Base-by-base conservation (phyloP, 1,140 invertebrate species). In the Pogonus chalceus region DNA sequence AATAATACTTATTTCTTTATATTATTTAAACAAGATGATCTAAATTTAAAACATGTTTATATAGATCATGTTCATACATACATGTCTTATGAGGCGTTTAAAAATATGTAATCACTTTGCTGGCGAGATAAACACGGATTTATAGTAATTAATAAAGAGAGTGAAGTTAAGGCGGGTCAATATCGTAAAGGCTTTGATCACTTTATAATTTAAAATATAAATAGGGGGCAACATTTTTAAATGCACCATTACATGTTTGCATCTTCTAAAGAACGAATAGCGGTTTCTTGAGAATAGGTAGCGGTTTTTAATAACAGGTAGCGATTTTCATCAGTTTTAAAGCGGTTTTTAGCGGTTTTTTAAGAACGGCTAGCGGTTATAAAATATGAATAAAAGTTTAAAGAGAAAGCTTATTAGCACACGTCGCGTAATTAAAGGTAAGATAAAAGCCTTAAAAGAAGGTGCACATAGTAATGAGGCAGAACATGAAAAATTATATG, bases 11-110 rank as follows among this genome's bases (percentile, higher is more conserved):
- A 69, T 60, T 57, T 69, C 23, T 26, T 69, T 9, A 53, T 66
- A 2, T 24, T 68, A 20, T 71, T 66, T 59, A 63, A 62, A 56
- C 66, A 69, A 59, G 66, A 69, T 65, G 62, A 66, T 48, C 57
- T 59, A 16, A 70, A 70, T 63, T 58, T 69, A 26, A 62, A 61
- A 54, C 69, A 72, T 59, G 61, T 69, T 52, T 69, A 65, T 53
- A 54, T 60, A 16, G 63, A 70, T 49, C 65, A 70, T 62, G 60
- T 69, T 16, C 59, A 60, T 51, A 58, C 60, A 10, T 63, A 69
- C 57, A 65, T 72, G 50, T 23, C 48, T 2, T 69, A 55, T 61
- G 26, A 56, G n/a, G 7, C 60, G 50, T 69, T 69, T 55, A n/a
- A 56, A 60, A 58, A 62, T 9, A 22, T 66, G 2, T 69, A 64